Percentiles rank a stretch among this genome's conserved stretches.
These are phyloP conservation scores for Biston stratarius DNA, from an alignment of 2,888 invertebrate genomes.

Conservation along the genomic window DNA sequence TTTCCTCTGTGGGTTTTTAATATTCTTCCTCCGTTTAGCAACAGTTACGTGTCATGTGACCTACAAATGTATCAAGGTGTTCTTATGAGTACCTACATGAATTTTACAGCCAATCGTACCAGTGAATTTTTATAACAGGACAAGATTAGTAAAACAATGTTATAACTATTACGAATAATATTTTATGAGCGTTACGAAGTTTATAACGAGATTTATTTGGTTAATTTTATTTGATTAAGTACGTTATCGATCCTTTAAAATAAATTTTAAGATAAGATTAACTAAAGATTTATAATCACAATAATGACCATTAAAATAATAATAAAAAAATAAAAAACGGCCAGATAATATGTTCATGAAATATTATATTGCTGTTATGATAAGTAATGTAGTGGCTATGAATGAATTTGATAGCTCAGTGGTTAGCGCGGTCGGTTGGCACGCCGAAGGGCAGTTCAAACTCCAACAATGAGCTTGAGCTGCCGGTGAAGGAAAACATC, in stretches of 20 bases:
- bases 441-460: too few relatives aligned
- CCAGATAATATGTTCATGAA: neutral
- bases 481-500: too few relatives aligned
- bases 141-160: neutral
- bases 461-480: too few relatives aligned
- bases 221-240: neutral
- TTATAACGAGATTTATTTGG: constrained; percentile 1
- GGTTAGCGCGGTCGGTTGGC: too few relatives aligned
- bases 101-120: too few relatives aligned
- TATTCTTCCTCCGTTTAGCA: constrained; percentile 60
- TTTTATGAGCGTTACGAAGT: neutral
- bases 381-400: too few relatives aligned
- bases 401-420: too few relatives aligned
- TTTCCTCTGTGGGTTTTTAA: constrained; percentile 66
- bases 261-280: neutral
- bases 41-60: constrained; percentile 35
- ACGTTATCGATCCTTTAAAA: neutral
- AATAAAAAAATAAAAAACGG: neutral
- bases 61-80: constrained; percentile 39
- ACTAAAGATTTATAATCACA: neutral
- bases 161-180: neutral
- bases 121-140: too few relatives aligned
- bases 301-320: neutral
- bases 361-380: neutral
- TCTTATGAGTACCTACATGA: neutral